These are phyloP conservation scores for Glossosoma conforme DNA, from an alignment of 1,140 invertebrate species.

Conservation along the genomic window DNA sequence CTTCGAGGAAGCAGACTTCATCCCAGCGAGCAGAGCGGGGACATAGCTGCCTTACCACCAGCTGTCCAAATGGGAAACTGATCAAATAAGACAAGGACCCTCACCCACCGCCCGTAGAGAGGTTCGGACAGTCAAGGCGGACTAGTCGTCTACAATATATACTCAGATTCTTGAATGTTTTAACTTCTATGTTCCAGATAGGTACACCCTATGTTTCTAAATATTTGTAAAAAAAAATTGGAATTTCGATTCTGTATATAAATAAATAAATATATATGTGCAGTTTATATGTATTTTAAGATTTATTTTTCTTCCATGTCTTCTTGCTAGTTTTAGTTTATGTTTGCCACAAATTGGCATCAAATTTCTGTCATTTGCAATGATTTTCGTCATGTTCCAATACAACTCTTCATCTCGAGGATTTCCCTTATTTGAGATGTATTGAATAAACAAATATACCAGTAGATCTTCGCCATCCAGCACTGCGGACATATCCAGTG, in stretches of 20 bases:
- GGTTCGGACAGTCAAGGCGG: too few species aligned
- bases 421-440: neutral
- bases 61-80: neutral
- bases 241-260: too few species aligned
- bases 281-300: neutral
- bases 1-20: too few species aligned
- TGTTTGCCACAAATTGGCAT: neutral
- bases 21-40: too few species aligned
- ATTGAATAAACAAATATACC: neutral
- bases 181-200: too few species aligned
- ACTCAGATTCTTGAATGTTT: too few species aligned
- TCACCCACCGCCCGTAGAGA: too few species aligned
- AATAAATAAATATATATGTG: neutral
- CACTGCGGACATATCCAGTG: neutral
- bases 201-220: too few species aligned
- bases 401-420: too few species aligned
- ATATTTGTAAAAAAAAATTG: too few species aligned
- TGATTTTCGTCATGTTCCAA: neutral
- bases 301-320: neutral
- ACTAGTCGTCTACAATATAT: neutral
- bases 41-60: neutral
- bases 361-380: neutral
- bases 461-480: neutral
- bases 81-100: neutral
- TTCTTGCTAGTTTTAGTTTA: neutral